Evolutionary conservation across 2,888 invertebrate species (phyloP), one percentile per base, ranked within the genome.

Genomic region (Molorchus minor): DNA sequence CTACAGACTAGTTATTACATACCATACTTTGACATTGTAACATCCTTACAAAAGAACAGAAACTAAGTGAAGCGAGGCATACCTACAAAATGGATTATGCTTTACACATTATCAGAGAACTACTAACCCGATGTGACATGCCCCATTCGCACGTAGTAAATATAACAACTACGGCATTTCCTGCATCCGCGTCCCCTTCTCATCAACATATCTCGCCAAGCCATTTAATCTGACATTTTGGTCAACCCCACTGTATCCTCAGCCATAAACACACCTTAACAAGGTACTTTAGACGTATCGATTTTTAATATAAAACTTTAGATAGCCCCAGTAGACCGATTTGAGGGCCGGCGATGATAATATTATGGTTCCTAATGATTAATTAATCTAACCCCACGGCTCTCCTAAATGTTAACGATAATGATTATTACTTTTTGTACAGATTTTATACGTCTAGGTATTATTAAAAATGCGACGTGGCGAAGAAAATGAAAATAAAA

Each of bases 261-360:
- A 45, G 43, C 46, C 13, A 56, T 61, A 61, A 61, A 61, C 56
- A 53, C 52, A 61, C 56, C 56, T 56, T 53, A 49, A 56, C 52
- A 47, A 52, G 53, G 47, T 56, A 53, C 49, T 61, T 36, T 56
- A 38, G 12, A 44, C 12, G 20, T 30, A 59, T 59, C 46, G 59
- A 62, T 59, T 59, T 35, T 57, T 33, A 56, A 57, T 57, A 57
- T 46, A 57, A 56, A 52, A 58, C 35, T 58, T 56, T 58, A 46
- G 35, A 21, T 33, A 41, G 41, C 43, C 54, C 53, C 30, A 46
- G 8, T 47, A 40, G 56, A n/a, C 51, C 54, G 15, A 44, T 45
- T 7, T 43, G n/a, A 53, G 51, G 43, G 55, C 36, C 40, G 33
- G 55, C 57, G 49, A 59, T 61, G 58, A 56, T 55, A 56, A 51